Evolutionary conservation across 2,888 invertebrate species (phyloP), one percentile per base, ranked within the genome.

Genomic region (Disparrhopalites patrizii): DNA sequence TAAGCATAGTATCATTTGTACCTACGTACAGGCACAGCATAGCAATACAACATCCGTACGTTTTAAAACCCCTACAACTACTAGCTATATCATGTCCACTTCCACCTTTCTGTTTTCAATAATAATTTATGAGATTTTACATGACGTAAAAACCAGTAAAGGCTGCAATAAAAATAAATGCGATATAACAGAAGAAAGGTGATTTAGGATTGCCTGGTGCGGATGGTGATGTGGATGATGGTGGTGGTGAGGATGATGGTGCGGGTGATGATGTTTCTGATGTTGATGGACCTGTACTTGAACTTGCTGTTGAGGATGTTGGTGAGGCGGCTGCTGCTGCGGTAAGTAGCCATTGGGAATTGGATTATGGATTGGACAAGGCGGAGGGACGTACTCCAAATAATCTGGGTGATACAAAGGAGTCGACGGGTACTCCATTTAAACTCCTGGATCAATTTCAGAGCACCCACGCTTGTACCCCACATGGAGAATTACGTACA

Each of bases 351-450:
- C 76, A 68, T 75, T 75, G 52, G 74, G 73, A 66, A 73, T 72
- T 66, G 76, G 76, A 69, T 75, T 75, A 68, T 73, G 74, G 71
- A 74, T 73, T 66, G 74, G 74, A 72, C 75, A 74, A 64, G 75
- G 74, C 71, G 75, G 73, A 69, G 74, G 75, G 70, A 72, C 68
- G 68, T 74, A 75, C 70, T 75, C 75, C 73, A 75, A 72, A 67
- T 69, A 74, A 65, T 75, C 75, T 52, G 73, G 73, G 69, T 70
- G 72, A 69, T 72, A 75, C 68, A 69, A 75, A 67, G 73, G 72
- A 72, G 73, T n/a, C n/a, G n/a, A 68, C 13, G 75, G 72, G 72
- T 75, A 75, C 68, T 75, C 75, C 75, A 75, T 75, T 68, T 68
- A 72, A 47, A 56, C 15, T 64, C 50, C 43, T 47, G 62, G 52